Evolutionary conservation across 2,113 vertebrate species (phyloP).

Genomic region (Sceloporus tristichus): DNA sequence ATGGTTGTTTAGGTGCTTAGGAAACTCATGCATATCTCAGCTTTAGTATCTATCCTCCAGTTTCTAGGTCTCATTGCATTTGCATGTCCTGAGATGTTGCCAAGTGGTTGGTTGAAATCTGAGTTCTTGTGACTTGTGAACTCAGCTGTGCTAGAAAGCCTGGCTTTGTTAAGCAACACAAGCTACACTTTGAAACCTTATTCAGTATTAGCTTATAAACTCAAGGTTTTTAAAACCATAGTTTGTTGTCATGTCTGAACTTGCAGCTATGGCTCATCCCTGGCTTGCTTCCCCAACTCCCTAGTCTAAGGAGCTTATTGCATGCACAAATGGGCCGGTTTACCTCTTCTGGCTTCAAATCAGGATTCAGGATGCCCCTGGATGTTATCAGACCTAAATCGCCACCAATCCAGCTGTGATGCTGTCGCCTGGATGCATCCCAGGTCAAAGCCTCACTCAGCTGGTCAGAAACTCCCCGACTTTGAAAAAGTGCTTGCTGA

Average conservation of each 20-base stretch:
- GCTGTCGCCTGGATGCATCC: no score
- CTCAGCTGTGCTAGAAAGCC: background rate
- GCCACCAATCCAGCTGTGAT: no score
- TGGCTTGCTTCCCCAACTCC: background rate
- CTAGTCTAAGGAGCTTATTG: no score
- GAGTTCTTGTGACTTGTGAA: background rate
- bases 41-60: background rate
- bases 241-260: background rate
- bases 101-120: background rate
- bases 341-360: no score
- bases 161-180: background rate
- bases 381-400: no score
- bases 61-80: background rate
- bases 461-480: no score
- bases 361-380: no score
- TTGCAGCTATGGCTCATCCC: background rate
- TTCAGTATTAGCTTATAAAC: background rate
- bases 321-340: no score
- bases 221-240: background rate
- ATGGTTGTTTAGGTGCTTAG: background rate
- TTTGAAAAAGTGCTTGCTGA: no score
- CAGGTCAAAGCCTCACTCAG: no score
- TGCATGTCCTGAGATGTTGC: background rate
- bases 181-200: background rate
- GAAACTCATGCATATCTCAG: background rate